These are phyloP conservation scores for Autographa gamma DNA, from an alignment of 2,888 invertebrate genomes.

Conservation along the genomic window DNA sequence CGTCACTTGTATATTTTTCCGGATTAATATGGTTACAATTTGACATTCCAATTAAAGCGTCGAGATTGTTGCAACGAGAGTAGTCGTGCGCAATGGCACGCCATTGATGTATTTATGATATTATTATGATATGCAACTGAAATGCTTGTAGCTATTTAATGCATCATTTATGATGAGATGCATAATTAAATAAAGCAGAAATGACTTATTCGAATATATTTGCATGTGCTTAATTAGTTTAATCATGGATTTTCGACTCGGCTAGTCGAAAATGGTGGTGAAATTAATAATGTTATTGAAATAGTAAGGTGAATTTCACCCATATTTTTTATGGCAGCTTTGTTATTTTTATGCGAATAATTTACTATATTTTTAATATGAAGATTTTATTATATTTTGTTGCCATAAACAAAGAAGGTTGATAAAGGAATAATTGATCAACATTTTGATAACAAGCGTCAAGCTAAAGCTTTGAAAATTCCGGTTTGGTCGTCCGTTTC, in stretches of 20 bases:
- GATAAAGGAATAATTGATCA: neutral
- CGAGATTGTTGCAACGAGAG: neutral
- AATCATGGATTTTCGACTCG: neutral
- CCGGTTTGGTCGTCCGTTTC: neutral
- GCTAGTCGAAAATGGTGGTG: neutral
- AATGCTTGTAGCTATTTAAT: neutral
- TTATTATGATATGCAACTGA: neutral
- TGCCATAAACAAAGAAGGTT: too few relatives aligned
- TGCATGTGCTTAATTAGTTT: neutral
- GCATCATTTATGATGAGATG: conserved; percentile 4
- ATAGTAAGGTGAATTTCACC: too few relatives aligned
- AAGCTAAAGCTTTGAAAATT: neutral
- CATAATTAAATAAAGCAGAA: neutral
- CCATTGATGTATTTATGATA: conserved; percentile 10
- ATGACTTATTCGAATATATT: neutral
- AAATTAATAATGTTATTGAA: too few relatives aligned
- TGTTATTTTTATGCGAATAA: too few relatives aligned
- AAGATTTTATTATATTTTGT: neutral
- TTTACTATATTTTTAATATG: too few relatives aligned
- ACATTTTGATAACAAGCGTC: neutral
- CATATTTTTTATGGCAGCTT: too few relatives aligned
- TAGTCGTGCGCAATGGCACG: neutral
- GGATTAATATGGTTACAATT: conserved; percentile 1
- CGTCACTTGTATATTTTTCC: neutral
- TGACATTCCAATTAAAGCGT: conserved; percentile 6